These are phyloP conservation scores for Phymanthus crucifer DNA, from an alignment of 92 coral and sea anemone genomes.

Conservation along the genomic window DNA sequence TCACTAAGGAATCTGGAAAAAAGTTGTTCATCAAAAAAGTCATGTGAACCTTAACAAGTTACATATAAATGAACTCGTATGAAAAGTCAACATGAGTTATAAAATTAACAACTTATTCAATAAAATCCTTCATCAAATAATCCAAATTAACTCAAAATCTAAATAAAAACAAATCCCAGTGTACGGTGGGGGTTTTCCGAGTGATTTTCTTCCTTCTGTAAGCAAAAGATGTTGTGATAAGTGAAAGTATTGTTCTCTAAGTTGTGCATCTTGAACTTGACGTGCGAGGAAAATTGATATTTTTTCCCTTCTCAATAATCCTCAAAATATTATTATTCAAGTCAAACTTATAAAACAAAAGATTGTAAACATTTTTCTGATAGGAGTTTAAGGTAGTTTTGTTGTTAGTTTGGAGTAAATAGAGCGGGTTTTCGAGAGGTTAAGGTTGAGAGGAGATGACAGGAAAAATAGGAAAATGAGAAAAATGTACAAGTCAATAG, in stretches of 20 bases:
- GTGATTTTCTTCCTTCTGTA: neutral
- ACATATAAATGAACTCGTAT: too few species aligned
- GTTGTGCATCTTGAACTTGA: neutral
- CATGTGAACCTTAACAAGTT: too few species aligned
- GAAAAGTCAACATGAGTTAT: neutral
- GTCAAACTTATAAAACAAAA: neutral
- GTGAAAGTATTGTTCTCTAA: neutral
- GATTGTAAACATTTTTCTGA: neutral
- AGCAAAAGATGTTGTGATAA: neutral
- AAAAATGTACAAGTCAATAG: slow-evolving; percentile 14
- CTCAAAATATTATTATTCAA: neutral
- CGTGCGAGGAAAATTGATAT: neutral
- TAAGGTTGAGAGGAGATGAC: neutral
- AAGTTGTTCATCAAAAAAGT: too few species aligned
- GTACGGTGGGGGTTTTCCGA: neutral
- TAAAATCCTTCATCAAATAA: neutral
- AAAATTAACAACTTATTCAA: neutral
- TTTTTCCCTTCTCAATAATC: neutral
- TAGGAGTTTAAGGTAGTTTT: neutral
- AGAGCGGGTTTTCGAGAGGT: neutral
- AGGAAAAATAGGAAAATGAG: slow-evolving; percentile 14
- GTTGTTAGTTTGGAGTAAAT: neutral
- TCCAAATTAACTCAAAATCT: neutral
- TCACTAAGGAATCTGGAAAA: too few species aligned
- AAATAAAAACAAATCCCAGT: neutral